Evolutionary conservation across 2,888 invertebrate genomes (phyloP).

Genomic region (Idaea dimidiata): DNA sequence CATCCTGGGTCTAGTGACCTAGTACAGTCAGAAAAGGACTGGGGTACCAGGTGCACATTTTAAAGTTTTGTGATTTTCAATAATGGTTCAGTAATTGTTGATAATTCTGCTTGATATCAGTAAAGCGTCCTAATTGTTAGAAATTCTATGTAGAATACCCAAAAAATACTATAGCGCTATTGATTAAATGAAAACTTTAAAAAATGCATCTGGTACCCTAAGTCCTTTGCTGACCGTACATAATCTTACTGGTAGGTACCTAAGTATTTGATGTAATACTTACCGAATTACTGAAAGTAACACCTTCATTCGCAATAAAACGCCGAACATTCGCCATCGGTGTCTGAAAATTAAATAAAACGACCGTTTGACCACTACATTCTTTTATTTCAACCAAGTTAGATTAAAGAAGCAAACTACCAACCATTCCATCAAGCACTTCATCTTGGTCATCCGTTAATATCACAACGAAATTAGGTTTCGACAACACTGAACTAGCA

Average conservation of each 20-base stretch:
- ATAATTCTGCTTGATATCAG: too few relatives aligned
- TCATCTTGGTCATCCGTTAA: conserved; percentile 94
- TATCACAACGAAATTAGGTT: conserved; percentile 88
- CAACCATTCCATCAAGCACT: conserved; percentile 88
- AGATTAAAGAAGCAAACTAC: conserved; percentile 42
- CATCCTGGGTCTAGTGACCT: too few relatives aligned
- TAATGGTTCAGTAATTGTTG: too few relatives aligned
- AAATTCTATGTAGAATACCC: too few relatives aligned
- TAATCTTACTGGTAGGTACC: too few relatives aligned
- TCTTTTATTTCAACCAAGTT: conserved; percentile 41
- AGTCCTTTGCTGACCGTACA: too few relatives aligned
- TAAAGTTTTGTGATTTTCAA: too few relatives aligned
- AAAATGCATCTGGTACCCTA: too few relatives aligned
- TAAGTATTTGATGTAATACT: conserved; percentile 47
- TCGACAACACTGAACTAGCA: conserved; percentile 40
- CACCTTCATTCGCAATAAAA: conserved; percentile 83
- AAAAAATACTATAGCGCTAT: background rate
- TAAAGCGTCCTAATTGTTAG: too few relatives aligned
- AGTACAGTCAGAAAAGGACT: too few relatives aligned
- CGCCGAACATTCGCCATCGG: conserved; percentile 84
- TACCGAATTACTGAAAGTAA: conserved; percentile 88
- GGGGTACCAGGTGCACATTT: too few relatives aligned
- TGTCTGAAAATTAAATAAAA: conserved; percentile 73
- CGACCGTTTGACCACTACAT: conserved; percentile 46
- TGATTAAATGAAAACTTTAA: conserved; percentile 2